These are phyloP conservation scores for Blastobasis lacticolella DNA, from an alignment of 2,888 invertebrate genomes.

Conservation along the genomic window DNA sequence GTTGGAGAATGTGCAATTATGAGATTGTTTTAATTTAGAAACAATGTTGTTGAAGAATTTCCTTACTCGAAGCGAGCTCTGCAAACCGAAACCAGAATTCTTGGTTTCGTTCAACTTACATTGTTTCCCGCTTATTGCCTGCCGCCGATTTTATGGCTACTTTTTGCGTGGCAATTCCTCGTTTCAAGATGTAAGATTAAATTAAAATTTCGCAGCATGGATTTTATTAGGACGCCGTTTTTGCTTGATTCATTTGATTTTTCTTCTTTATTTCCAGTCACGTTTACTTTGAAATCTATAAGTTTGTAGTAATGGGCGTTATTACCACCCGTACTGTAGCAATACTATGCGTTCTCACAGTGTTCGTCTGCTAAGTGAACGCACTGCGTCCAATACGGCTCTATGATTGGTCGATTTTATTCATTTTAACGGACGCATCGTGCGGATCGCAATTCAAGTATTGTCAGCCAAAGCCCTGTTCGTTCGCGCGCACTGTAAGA, in stretches of 20 bases:
- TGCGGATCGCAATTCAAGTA: too few species aligned
- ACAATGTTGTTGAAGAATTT: constrained; percentile 71
- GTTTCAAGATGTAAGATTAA: background rate
- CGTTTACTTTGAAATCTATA: background rate
- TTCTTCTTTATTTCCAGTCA: too few species aligned
- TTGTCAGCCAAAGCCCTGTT: too few species aligned
- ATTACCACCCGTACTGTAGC: too few species aligned
- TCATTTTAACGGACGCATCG: too few species aligned
- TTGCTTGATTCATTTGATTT: too few species aligned
- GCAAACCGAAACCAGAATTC: constrained; percentile 66
- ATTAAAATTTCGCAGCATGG: background rate
- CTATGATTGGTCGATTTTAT: too few species aligned
- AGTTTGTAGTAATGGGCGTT: too few species aligned
- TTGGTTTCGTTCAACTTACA: constrained; percentile 55
- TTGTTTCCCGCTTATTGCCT: constrained; percentile 63
- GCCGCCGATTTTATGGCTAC: constrained; percentile 9
- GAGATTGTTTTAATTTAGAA: constrained; percentile 74
- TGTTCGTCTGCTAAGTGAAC: too few species aligned
- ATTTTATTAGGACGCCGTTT: background rate
- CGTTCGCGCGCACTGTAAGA: too few species aligned
- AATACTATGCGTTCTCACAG: too few species aligned
- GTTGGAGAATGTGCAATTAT: constrained; percentile 72
- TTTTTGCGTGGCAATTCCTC: background rate
- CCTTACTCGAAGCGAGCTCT: constrained; percentile 57
- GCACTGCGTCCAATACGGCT: too few species aligned